Evolutionary conservation across 2,797 vertebrate species (phyloP), one percentile per base, ranked within the genome.

Genomic region (Sciurus vulgaris): DNA sequence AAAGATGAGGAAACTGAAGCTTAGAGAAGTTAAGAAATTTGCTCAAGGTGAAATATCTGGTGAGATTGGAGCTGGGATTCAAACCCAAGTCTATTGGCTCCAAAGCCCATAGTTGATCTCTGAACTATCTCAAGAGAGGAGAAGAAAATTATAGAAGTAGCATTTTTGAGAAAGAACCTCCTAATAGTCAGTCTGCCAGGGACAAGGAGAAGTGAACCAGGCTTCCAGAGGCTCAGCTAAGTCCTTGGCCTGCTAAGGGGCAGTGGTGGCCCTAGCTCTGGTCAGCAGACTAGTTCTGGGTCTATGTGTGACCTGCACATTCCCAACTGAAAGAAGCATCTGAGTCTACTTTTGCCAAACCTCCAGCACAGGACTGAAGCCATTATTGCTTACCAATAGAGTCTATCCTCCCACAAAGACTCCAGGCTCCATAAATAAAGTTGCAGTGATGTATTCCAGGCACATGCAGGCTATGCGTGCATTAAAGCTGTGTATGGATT

Each of bases 1-100:
- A 51, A 78, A 41, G 7, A 61, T 8, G 41, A 73, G 47, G 79
- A 91, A 89, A 89, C 0, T 0, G 56, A 83, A 56, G 11, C 38
- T 59, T 86, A 86, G 95, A 89, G 54, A 96, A 83, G 47, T 15
- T 67, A 84, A 84, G 49, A 15, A 83, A 74, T 47, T 14, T 47
- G 56, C 30, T 20, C 5, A 7, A 12, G 17, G 11, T 81, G 72
- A 35, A 93, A 89, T 17, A 88, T 81, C 41, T 85, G n/a, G 14
- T 95, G 41, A 44, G 33, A 49, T 78, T 33, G 56, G 26, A 86
- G 78, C 30, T 82, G 74, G n/a, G 51, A 33, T 86, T 79, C 38
- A 35, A 91, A 92, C 20, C 24, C 33, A 79, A 92, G 33, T 81
- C 22, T 65, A 24, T 7, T 54, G 65, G 41, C 28, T 93, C 41